Evolutionary conservation across 1,140 invertebrate species (phyloP), one percentile per base, ranked within the genome.

Genomic region (Akabosia matsudoensis): DNA sequence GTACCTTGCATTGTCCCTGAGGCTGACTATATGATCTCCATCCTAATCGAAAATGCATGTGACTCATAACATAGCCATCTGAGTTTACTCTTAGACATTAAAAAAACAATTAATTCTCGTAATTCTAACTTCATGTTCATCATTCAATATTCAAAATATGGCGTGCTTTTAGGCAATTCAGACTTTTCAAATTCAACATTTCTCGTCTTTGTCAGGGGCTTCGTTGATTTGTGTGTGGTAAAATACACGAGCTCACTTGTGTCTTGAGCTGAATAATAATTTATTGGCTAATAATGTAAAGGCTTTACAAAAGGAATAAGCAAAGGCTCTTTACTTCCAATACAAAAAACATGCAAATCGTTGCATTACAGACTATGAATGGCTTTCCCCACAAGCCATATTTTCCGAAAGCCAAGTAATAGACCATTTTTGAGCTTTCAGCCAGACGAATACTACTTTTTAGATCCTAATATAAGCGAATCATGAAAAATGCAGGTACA

Each of bases 281-380:
- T 45, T 18, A 45, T 45, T 45, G 37, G 37, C 18, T 45, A 45
- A 61, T n/a, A 61, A 4, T 61, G 24, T 16, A 61, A 61, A 45
- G 7, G 37, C 37, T 45, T 45, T 45, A n/a, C n/a, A n/a, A n/a
- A n/a, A n/a, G 37, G 37, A 10, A 18, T 45, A 45, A 45, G 37
- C 18, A 18, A 45, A 45, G 7, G 37, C 37, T n/a, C n/a, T n/a
- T 51, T 51, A 10, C n/a, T 51, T 10, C n/a, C 45, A 51, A 51
- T 51, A 51, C 45, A 51, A n/a, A 51, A 61, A 45, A 45, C 7
- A 61, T 61, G 54, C 54, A 61, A 61, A 61, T 61, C 24, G n/a
- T 10, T 61, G 54, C 54, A 61, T 61, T 61, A 16, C 13, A 14
- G 14, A 61, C 24, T 13, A 61, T 61, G 54, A 61, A 14, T 61